Conservation (phyloP, 2,888 invertebrate genomes). For the Cheilosia vernalis region DNA sequence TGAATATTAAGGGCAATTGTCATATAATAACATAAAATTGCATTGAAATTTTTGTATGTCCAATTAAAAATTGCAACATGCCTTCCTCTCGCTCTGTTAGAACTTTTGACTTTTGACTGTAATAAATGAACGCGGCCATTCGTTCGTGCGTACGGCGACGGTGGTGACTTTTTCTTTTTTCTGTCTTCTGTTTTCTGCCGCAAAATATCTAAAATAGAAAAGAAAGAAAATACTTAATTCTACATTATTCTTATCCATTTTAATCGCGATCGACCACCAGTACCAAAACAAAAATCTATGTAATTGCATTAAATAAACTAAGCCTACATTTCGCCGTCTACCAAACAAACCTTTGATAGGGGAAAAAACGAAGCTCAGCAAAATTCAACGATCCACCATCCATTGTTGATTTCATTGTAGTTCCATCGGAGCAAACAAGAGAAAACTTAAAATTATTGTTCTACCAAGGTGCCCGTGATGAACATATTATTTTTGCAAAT, state of each 20-base stretch:
- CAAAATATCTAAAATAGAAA: conserved; percentile 62
- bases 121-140: conserved; percentile 35
- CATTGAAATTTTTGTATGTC: too few species aligned
- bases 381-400: conserved; percentile 45
- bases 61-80: too few species aligned
- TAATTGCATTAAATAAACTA: not conserved
- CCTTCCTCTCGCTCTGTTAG: too few species aligned
- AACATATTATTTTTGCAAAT: conserved; percentile 35
- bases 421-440: conserved; percentile 55
- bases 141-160: conserved; percentile 46
- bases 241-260: conserved; percentile 28
- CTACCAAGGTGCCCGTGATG: conserved; percentile 47
- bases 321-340: not conserved
- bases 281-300: conserved; percentile 37
- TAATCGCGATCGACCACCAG: conserved; percentile 15
- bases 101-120: too few species aligned
- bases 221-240: conserved; percentile 43
- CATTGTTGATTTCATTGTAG: conserved; percentile 65
- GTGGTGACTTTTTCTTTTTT: conserved; percentile 63
- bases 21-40: too few species aligned
- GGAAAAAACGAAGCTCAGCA: conserved; percentile 22
- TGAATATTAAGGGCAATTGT: too few species aligned
- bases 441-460: conserved; percentile 58
- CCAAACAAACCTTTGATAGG: conserved; percentile 26
- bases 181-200: conserved; percentile 58